phyloP scores from a whole-genome alignment of 2,113 vertebrate genomes.

The Corythornis cristatus region DNA sequence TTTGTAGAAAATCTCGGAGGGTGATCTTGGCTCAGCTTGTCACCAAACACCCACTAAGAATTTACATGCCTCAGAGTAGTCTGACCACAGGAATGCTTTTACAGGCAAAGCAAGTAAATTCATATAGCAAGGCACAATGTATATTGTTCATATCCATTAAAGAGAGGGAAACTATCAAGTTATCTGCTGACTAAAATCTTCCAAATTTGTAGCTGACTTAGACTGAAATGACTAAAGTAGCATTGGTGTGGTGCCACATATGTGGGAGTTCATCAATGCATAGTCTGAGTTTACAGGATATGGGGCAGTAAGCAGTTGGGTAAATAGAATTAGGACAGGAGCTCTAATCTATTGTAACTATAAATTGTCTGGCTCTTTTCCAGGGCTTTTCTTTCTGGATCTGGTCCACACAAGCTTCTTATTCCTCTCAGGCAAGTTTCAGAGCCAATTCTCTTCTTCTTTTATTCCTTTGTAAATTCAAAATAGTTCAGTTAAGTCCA shows the following conservation, averaged over 20 bases:
- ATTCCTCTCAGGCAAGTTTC: neutral
- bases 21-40: neutral
- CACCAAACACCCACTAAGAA: neutral
- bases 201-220: neutral
- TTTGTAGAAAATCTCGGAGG: neutral
- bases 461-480: neutral
- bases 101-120: neutral
- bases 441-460: neutral
- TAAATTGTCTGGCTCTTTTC: neutral
- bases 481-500: neutral
- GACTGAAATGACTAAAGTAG: neutral
- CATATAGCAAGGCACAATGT: neutral
- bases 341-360: neutral
- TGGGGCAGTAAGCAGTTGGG: neutral
- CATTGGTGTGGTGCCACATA: neutral
- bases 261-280: conserved; percentile 34
- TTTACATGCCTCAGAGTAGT: neutral
- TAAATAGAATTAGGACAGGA: conserved; percentile 41
- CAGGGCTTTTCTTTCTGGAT: neutral
- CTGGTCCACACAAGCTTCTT: conserved; percentile 5
- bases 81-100: neutral
- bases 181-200: conserved; percentile 58
- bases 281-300: conserved; percentile 44
- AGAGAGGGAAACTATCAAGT: conserved; percentile 5
- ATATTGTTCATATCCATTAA: conserved; percentile 13